Evolutionary conservation across 2,797 vertebrate genomes (phyloP), one percentile per base, ranked within the genome.

Genomic region (Ceryle rudis): DNA sequence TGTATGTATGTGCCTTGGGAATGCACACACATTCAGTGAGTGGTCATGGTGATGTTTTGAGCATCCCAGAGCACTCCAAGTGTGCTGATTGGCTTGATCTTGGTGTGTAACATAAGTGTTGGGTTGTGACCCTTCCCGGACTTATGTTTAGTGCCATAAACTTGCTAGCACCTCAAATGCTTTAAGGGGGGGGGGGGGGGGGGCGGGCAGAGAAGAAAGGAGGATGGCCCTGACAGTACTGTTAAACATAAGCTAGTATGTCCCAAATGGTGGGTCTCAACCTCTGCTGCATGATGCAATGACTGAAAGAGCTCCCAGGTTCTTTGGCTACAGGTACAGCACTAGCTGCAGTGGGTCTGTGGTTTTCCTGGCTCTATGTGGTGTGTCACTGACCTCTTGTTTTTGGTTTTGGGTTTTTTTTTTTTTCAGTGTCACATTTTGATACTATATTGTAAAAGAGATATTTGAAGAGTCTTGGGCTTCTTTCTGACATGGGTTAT

Each of bases 41-140:
- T 29, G 20, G n/a, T 35, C 0, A 0, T 2, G 4, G 21, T 25
- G 41, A 16, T 60, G 41, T 35, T 65, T 41, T 66, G 46, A 79
- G 46, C 44, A 23, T 26, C 29, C 20, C 35, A 15, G 55, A 47
- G 20, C 52, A 46, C 41, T 67, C 44, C 46, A 57, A 31, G 23
- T 6, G 37, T 2, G 9, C 49, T 47, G 39, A 14, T 86, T 58
- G 46, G 11, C n/a, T 72, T 67, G 39, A 37, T 75, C 11, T 6
- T 18, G 14, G 26, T 39, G 35, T 31, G 29, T 29, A 37, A 33
- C 13, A 0, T 4, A 10, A 33, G 15, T 11, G 15, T 17, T 41
- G 39, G 17, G 39, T 55, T 62, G 8, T 65, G 44, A 82, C 31
- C 10, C 21, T 52, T 28, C 52, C 58, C 28, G 41, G 26, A 29